A percentile compares a stretch with the other conserved stretches of the same genome.
phyloP scores from a whole-genome alignment of 2,888 invertebrate genomes.

The Chrysodeixis includens region DNA sequence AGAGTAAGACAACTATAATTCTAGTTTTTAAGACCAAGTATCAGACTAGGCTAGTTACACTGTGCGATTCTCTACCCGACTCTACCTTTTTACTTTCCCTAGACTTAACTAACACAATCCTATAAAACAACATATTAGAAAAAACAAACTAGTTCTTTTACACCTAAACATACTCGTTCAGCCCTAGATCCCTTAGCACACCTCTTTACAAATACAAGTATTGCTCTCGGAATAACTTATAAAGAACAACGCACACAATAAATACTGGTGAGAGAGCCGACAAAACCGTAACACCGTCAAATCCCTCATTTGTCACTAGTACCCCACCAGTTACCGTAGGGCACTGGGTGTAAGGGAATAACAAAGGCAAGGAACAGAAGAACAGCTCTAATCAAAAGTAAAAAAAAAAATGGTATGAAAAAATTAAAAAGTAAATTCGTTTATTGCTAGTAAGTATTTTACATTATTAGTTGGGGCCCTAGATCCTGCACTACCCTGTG shows the following conservation, averaged over 20 bases:
- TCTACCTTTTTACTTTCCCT: no score
- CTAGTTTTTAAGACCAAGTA: no score
- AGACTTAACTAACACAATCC: background rate
- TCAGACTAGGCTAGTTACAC: no score
- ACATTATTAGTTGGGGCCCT: no score
- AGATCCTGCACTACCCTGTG: no score
- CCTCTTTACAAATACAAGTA: conserved; percentile 14
- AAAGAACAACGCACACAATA: conserved; percentile 35
- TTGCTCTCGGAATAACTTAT: conserved; percentile 20
- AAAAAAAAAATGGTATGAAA: no score
- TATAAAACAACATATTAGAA: background rate
- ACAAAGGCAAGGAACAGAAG: background rate
- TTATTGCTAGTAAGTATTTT: no score
- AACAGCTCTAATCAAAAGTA: background rate
- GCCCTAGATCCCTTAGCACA: conserved; percentile 1
- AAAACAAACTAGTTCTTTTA: no score
- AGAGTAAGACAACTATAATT: no score
- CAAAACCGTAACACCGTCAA: conserved; percentile 41
- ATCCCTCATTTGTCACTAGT: conserved; percentile 55
- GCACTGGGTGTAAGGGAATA: conserved; percentile 24
- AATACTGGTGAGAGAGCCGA: conserved; percentile 35
- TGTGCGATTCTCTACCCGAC: no score
- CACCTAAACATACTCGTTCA: background rate
- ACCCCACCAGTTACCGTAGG: conserved; percentile 27
- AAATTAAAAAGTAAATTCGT: no score